Evolutionary conservation across 1,140 invertebrate species (phyloP).

Genomic region (Anastrepha ludens): DNA sequence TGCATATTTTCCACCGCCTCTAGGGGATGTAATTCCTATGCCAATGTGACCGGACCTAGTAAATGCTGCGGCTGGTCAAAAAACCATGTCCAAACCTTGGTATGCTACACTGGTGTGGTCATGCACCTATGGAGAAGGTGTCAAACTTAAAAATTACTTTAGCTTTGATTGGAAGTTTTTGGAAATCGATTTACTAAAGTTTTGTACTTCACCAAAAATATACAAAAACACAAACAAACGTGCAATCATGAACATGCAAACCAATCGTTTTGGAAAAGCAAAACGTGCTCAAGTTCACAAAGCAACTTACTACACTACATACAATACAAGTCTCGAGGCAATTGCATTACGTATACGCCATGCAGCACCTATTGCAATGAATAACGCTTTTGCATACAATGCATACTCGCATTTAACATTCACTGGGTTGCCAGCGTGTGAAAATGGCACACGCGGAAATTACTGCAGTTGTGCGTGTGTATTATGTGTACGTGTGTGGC

Average conservation of each 20-base stretch:
- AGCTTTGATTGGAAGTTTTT: slow-evolving; percentile 47
- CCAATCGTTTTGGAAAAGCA: neutral
- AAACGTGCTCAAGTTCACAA: neutral
- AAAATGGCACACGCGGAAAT: neutral
- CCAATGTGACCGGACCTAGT: neutral
- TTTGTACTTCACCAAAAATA: neutral
- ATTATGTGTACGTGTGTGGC: neutral
- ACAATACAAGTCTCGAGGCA: neutral
- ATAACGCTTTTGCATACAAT: neutral
- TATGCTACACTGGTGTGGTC: neutral
- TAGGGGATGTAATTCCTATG: neutral
- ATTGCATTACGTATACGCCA: slow-evolving; percentile 36
- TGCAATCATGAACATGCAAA: neutral
- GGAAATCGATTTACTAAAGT: slow-evolving; percentile 45
- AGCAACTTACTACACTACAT: neutral
- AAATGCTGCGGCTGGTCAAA: neutral
- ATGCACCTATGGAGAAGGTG: neutral
- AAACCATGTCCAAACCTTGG: neutral
- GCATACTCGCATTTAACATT: neutral
- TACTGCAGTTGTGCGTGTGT: neutral
- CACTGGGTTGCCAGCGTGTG: too few relatives aligned
- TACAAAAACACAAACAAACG: neutral
- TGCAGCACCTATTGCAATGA: neutral
- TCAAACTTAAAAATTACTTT: slow-evolving; percentile 48
- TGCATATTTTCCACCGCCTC: neutral